A percentile compares a stretch with the other conserved stretches of the same genome.
phyloP scores from a whole-genome alignment of 2,888 invertebrate genomes.

The Anarsia innoxiella region DNA sequence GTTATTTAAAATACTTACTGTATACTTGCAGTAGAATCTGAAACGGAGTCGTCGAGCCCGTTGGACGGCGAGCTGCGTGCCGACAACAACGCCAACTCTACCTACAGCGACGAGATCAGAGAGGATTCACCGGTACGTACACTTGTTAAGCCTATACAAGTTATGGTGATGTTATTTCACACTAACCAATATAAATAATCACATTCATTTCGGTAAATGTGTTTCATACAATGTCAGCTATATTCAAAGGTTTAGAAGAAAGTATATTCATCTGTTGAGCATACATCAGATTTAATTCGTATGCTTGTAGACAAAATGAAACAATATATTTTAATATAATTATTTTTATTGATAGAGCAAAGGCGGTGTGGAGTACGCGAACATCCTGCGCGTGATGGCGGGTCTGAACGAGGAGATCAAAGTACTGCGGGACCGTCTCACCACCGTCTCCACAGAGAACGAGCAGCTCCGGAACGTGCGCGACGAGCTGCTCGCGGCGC shows the following conservation, averaged over 20 bases:
- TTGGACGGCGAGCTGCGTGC: conserved; percentile 48
- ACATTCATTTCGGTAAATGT: no score
- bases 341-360: conserved; percentile 35
- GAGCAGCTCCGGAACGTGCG: conserved; percentile 52
- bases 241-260: no score
- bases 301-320: no score
- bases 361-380: conserved; percentile 61
- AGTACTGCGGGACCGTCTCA: conserved; percentile 50
- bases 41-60: conserved; percentile 38
- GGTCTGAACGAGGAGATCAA: conserved; percentile 67
- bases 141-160: no score
- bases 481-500: conserved; percentile 57
- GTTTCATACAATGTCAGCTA: no score
- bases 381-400: conserved; percentile 62
- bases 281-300: no score
- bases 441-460: conserved; percentile 38
- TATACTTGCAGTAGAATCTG: conserved; percentile 34
- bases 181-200: no score
- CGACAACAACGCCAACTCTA: conserved; percentile 68
- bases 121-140: conserved; percentile 56
- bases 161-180: no score
- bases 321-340: neutral
- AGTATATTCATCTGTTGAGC: no score
- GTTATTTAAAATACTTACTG: no score
- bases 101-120: conserved; percentile 48